Percentiles rank a stretch among this genome's conserved stretches.
phyloP scores from a whole-genome alignment of 2,113 vertebrate genomes.

The Saccopteryx bilineata region DNA sequence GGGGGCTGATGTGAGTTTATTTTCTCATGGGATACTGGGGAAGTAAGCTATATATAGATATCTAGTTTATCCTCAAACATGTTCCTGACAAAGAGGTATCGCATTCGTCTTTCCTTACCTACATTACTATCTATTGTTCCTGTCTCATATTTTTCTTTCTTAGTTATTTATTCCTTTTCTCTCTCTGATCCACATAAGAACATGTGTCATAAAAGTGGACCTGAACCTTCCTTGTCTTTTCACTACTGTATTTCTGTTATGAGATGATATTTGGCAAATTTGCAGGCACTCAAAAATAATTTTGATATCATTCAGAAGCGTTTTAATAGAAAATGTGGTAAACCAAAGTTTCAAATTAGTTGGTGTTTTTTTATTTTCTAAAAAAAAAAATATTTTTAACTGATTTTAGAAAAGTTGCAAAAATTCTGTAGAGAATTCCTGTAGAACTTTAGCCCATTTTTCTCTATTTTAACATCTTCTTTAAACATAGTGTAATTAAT shows the following conservation, averaged over 20 bases:
- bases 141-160: not conserved
- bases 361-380: not conserved
- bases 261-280: not conserved
- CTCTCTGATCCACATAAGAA: not conserved
- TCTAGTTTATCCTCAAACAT: not conserved
- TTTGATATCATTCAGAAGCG: not conserved
- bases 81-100: not conserved
- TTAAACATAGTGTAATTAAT: not conserved
- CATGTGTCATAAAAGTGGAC: not conserved
- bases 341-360: not conserved
- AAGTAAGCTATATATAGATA: not conserved
- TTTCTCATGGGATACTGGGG: not conserved
- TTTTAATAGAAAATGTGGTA: conserved; percentile 4
- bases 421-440: not conserved
- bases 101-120: fast-evolving
- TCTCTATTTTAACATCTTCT: not conserved
- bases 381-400: not conserved
- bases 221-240: not conserved
- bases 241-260: not conserved
- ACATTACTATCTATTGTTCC: not conserved
- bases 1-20: not conserved
- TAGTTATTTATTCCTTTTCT: not conserved
- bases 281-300: not conserved
- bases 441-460: not conserved
- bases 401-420: not conserved